Conservation (phyloP, 2,888 invertebrate genomes). For the Callyntrura guangdongensis region DNA sequence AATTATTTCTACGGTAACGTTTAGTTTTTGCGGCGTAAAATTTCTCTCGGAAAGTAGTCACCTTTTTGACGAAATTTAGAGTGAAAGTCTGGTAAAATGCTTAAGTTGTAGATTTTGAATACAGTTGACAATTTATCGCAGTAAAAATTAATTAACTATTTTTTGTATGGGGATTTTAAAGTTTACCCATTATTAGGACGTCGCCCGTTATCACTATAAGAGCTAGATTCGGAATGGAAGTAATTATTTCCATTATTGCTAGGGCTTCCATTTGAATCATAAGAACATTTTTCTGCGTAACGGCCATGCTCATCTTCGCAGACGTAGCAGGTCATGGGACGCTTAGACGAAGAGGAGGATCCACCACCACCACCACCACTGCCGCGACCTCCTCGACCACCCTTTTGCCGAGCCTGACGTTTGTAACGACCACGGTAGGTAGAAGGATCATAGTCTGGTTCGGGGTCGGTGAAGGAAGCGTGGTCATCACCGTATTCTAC, state of each 20-base stretch:
- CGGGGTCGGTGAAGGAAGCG: slow-evolving; percentile 81
- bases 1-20: too few relatives aligned
- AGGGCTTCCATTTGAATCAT: slow-evolving; percentile 89
- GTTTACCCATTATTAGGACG: slow-evolving; percentile 80
- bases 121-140: too few relatives aligned
- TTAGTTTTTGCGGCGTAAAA: too few relatives aligned
- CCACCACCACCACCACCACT: slow-evolving; percentile 59
- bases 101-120: background rate
- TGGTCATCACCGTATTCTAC: slow-evolving; percentile 84
- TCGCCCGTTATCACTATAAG: slow-evolving; percentile 83
- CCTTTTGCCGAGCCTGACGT: slow-evolving; percentile 87
- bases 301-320: slow-evolving; percentile 87
- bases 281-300: slow-evolving; percentile 90
- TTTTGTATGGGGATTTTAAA: slow-evolving; percentile 17
- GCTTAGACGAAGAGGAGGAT: slow-evolving; percentile 48
- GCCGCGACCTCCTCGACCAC: slow-evolving; percentile 24
- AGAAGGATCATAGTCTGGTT: slow-evolving; percentile 83
- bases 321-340: slow-evolving; percentile 86
- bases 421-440: slow-evolving; percentile 85
- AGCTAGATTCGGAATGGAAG: slow-evolving; percentile 84
- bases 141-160: background rate
- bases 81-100: background rate
- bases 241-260: slow-evolving; percentile 82
- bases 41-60: too few relatives aligned
- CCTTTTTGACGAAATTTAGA: background rate